Conservation (phyloP, 2,888 invertebrate genomes). For the Anorthoa munda region DNA sequence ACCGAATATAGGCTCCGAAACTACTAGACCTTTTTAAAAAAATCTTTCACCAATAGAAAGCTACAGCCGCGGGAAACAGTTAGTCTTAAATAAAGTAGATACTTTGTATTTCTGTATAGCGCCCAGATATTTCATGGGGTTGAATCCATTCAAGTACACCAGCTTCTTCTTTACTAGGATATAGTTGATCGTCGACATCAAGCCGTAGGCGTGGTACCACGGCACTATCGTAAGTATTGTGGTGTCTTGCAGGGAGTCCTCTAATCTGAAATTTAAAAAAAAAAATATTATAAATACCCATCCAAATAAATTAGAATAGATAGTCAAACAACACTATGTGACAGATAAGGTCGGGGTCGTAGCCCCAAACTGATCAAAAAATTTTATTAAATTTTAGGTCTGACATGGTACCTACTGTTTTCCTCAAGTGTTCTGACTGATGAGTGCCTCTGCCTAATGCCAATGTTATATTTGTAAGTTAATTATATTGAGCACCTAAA, state of each 20-base stretch:
- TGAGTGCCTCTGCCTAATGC: too few relatives aligned
- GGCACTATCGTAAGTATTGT: constrained; percentile 92
- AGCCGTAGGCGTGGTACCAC: constrained; percentile 95
- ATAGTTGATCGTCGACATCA: constrained; percentile 91
- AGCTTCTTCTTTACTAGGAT: constrained; percentile 86
- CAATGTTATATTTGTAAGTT: too few relatives aligned
- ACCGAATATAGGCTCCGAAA: too few relatives aligned
- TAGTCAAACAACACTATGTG: not conserved
- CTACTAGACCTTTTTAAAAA: too few relatives aligned
- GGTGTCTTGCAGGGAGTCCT: not conserved
- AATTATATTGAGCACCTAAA: too few relatives aligned
- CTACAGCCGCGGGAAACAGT: too few relatives aligned
- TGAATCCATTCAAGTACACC: constrained; percentile 92
- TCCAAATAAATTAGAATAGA: not conserved
- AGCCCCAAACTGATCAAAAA: not conserved
- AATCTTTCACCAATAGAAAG: too few relatives aligned
- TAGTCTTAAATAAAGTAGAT: constrained; percentile 19
- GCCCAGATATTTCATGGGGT: constrained; percentile 92
- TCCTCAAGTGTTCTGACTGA: too few relatives aligned
- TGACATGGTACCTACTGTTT: too few relatives aligned
- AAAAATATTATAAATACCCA: not conserved
- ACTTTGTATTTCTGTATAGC: constrained; percentile 92
- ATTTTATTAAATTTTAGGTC: not conserved
- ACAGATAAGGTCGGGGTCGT: not conserved
- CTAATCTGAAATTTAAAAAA: constrained; percentile 37